phyloP scores from a whole-genome alignment of 2,888 invertebrate genomes.

The Maniola hyperantus region DNA sequence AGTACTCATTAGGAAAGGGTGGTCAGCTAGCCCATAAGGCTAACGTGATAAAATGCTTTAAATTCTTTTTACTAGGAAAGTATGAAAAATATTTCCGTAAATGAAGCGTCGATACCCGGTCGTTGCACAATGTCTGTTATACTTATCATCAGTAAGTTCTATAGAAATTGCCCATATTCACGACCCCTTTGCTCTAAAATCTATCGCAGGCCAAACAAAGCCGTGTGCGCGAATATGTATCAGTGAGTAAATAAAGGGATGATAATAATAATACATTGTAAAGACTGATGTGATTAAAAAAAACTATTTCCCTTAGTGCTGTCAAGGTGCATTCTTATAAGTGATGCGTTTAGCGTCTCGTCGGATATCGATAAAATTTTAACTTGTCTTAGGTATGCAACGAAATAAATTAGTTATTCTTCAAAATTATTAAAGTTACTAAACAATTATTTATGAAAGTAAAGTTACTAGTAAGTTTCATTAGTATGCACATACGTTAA shows the following conservation, averaged over 20 bases:
- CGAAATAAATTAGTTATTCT: neutral
- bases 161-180: conserved; percentile 52
- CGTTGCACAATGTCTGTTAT: conserved; percentile 50
- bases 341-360: conserved; percentile 45
- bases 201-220: conserved; percentile 61
- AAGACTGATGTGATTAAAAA: conserved; percentile 76
- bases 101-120: conserved; percentile 26
- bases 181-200: conserved; percentile 57
- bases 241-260: conserved; percentile 77
- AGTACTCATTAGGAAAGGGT: no score
- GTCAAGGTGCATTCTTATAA: conserved; percentile 77
- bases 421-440: neutral
- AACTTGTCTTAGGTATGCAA: neutral
- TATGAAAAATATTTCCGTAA: conserved; percentile 1
- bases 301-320: conserved; percentile 76
- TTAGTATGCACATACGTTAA: no score
- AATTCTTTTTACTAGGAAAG: neutral
- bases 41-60: no score
- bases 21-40: no score
- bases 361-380: conserved; percentile 41
- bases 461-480: no score
- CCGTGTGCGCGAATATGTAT: conserved; percentile 76
- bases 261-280: conserved; percentile 80
- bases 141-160: conserved; percentile 43
- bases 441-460: no score